A percentile compares a stretch with the other conserved stretches of the same genome.
phyloP scores from a whole-genome alignment of 2,888 invertebrate genomes.

The Drosophila subsilvestris region DNA sequence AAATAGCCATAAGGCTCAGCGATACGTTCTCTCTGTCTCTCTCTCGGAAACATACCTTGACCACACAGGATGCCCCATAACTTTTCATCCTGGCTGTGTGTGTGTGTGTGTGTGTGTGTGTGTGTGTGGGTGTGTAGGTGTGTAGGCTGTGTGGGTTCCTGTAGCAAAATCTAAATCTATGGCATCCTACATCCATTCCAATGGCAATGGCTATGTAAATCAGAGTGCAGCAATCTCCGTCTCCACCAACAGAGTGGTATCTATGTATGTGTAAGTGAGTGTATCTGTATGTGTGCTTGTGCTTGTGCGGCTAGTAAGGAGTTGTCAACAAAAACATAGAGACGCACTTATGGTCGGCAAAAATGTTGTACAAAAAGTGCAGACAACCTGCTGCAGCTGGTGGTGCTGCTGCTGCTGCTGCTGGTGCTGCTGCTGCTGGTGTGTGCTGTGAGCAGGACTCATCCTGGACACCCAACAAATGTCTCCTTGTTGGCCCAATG shows the following conservation, averaged over 20 bases:
- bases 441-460: constrained; percentile 19
- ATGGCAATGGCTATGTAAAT: constrained; percentile 48
- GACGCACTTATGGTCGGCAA: constrained; percentile 67
- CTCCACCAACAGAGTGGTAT: constrained; percentile 6
- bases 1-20: neutral
- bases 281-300: constrained; percentile 26
- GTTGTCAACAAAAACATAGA: constrained; percentile 77
- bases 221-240: constrained; percentile 30
- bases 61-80: constrained; percentile 32
- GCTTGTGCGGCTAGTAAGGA: constrained; percentile 60
- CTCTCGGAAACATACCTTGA: neutral
- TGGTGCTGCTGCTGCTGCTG: constrained; percentile 30
- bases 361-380: constrained; percentile 63
- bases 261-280: constrained; percentile 17
- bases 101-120: neutral
- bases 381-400: constrained; percentile 57
- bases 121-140: too few species aligned
- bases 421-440: neutral
- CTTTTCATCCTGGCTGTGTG: constrained; percentile 50
- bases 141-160: neutral
- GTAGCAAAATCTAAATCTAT: constrained; percentile 41
- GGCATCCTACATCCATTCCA: constrained; percentile 25
- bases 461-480: constrained; percentile 6
- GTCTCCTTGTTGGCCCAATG: neutral
- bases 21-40: neutral